Evolutionary conservation across 2,888 invertebrate species (phyloP).

Genomic region (Drosophila anomalata): DNA sequence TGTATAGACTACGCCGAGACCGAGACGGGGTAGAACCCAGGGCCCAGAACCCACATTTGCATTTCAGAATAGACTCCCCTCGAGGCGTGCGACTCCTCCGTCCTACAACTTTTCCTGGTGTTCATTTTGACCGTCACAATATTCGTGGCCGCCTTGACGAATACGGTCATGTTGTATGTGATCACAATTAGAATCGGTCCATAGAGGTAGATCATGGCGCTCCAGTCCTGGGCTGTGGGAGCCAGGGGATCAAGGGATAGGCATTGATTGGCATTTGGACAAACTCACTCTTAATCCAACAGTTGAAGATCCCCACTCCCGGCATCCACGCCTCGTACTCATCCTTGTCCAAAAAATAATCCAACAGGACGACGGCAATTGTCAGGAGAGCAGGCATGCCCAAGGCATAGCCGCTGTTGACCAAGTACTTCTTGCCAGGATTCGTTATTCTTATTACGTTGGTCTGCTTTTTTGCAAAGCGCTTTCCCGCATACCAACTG

Average conservation of each 20-base stretch:
- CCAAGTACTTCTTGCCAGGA: slow-evolving; percentile 27
- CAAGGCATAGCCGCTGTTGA: slow-evolving; percentile 79
- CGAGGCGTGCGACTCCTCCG: too few relatives aligned
- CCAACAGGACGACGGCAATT: slow-evolving; percentile 70
- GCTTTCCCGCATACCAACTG: slow-evolving; percentile 87
- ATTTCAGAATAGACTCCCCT: too few relatives aligned
- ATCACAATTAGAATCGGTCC: slow-evolving; percentile 77
- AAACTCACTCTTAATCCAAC: slow-evolving; percentile 86
- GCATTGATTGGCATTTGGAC: background rate
- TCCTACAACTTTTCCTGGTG: slow-evolving; percentile 43
- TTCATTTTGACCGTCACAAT: slow-evolving; percentile 73
- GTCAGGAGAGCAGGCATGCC: slow-evolving; percentile 71
- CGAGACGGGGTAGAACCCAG: too few relatives aligned
- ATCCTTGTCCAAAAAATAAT: slow-evolving; percentile 49
- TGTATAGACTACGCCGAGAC: too few relatives aligned
- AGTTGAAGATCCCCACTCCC: slow-evolving; percentile 85
- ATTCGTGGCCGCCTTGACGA: slow-evolving; percentile 72
- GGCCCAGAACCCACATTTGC: too few relatives aligned
- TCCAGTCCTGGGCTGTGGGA: slow-evolving; percentile 63
- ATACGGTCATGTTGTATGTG: slow-evolving; percentile 75
- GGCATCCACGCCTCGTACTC: slow-evolving; percentile 81
- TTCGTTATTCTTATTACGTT: slow-evolving; percentile 13
- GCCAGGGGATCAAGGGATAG: background rate
- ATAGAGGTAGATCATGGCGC: slow-evolving; percentile 78
- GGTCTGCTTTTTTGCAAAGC: background rate